Conservation (phyloP, 2,888 invertebrate genomes). For the Andrena marginata region DNA sequence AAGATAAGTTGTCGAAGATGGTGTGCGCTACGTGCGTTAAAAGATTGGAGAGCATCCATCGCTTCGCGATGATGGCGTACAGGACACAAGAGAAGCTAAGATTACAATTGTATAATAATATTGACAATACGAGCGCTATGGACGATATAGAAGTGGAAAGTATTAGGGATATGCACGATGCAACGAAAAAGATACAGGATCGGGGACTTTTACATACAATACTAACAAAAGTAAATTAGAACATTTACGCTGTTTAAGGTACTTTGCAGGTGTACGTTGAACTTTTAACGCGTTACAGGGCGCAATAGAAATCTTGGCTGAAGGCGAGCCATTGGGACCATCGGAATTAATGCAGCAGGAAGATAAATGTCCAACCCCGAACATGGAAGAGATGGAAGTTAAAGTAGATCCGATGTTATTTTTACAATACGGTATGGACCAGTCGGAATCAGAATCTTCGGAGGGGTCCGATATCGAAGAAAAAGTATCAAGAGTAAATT, state of each 20-base stretch:
- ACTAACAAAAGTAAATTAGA: slow-evolving; percentile 85
- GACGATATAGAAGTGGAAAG: slow-evolving; percentile 71
- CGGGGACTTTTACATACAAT: slow-evolving; percentile 86
- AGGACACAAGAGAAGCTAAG: slow-evolving; percentile 88
- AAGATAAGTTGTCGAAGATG: slow-evolving; percentile 90
- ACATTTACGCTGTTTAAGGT: slow-evolving; percentile 15
- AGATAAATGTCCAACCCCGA: slow-evolving; percentile 74
- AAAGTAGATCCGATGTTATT: slow-evolving; percentile 90
- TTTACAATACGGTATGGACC: slow-evolving; percentile 87
- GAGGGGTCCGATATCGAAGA: slow-evolving; percentile 83
- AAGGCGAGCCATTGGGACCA: slow-evolving; percentile 73
- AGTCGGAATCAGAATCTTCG: slow-evolving; percentile 79
- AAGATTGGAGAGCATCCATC: slow-evolving; percentile 89
- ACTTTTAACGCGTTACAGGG: slow-evolving; percentile 68
- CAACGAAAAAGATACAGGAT: slow-evolving; percentile 84
- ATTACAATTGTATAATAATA: slow-evolving; percentile 74
- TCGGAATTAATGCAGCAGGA: slow-evolving; percentile 67
- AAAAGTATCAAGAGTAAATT: slow-evolving; percentile 67
- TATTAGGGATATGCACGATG: slow-evolving; percentile 75
- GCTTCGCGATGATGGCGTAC: slow-evolving; percentile 89
- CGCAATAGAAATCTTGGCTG: slow-evolving; percentile 76
- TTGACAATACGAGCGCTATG: slow-evolving; percentile 60
- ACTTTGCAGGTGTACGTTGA: not conserved
- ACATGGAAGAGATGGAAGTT: slow-evolving; percentile 88
- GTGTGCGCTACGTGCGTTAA: slow-evolving; percentile 89